A percentile compares a stretch with the other conserved stretches of the same genome.
Conservation (phyloP, 1,140 invertebrate genomes). For the Leptinotarsa lineolata region DNA sequence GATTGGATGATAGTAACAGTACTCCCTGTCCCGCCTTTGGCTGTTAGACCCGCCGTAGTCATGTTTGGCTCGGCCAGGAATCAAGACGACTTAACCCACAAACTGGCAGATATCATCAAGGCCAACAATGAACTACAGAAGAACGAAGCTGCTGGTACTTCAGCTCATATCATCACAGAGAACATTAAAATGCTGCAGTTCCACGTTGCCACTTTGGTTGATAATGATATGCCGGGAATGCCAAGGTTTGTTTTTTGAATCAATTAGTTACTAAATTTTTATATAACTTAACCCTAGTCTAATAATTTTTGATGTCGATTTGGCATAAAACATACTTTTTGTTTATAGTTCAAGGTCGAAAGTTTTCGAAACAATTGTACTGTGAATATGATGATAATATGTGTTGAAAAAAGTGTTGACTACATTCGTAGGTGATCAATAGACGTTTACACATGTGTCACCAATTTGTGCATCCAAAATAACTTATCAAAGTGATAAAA, state of each 20-base stretch:
- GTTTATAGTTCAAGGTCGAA: too few relatives aligned
- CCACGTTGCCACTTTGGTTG: constrained; percentile 96
- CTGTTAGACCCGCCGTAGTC: constrained; percentile 93
- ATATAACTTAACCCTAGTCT: too few relatives aligned
- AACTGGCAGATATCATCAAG: constrained; percentile 98
- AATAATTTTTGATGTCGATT: too few relatives aligned
- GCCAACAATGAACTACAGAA: constrained; percentile 94
- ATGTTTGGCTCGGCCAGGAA: constrained; percentile 99
- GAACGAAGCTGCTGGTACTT: constrained; percentile 95
- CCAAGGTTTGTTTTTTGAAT: constrained; percentile 65
- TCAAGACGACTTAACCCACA: constrained; percentile 99
- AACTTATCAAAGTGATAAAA: too few relatives aligned
- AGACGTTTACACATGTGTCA: too few relatives aligned
- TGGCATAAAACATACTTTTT: too few relatives aligned
- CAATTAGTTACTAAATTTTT: too few relatives aligned
- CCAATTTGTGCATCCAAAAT: too few relatives aligned
- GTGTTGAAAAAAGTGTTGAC: too few relatives aligned
- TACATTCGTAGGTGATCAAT: too few relatives aligned
- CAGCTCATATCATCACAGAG: constrained; percentile 94
- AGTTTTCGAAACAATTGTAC: too few relatives aligned
- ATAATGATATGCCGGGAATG: constrained; percentile 98
- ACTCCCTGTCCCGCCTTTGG: constrained; percentile 93
- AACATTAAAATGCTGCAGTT: constrained; percentile 99
- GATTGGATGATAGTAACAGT: constrained; percentile 99
- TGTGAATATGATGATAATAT: too few relatives aligned